Conservation (phyloP, 2,113 vertebrate species). For the Podiceps cristatus region DNA sequence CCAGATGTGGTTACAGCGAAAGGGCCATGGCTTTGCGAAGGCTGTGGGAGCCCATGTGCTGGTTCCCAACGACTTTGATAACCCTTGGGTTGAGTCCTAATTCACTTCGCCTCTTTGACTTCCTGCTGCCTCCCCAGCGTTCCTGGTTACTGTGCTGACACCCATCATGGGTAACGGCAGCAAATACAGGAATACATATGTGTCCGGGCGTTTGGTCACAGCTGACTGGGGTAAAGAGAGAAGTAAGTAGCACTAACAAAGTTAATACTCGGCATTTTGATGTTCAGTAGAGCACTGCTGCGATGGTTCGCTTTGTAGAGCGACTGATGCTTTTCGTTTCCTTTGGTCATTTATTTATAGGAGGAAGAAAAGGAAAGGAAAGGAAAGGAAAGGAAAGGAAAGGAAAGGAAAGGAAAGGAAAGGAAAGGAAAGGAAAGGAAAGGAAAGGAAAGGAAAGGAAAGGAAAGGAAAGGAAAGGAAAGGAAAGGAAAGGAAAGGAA, state of each 20-base stretch:
- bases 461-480: too few species aligned
- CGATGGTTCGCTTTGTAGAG: not conserved
- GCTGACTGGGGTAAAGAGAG: not conserved
- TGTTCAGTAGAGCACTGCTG: not conserved
- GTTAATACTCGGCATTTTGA: not conserved
- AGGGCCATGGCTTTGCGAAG: not conserved
- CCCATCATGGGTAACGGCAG: rapidly evolving
- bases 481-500: too few species aligned
- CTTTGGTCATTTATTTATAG: constrained; percentile 8
- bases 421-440: too few species aligned
- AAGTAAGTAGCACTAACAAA: not conserved
- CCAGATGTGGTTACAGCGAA: not conserved
- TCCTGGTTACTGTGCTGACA: rapidly evolving
- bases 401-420: too few species aligned
- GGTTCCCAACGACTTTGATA: not conserved
- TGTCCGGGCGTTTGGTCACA: not conserved
- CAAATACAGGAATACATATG: rapidly evolving
- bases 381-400: too few species aligned
- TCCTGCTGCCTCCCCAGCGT: rapidly evolving
- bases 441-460: too few species aligned
- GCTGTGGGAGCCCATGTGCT: not conserved
- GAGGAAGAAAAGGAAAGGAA: not conserved
- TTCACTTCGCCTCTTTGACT: not conserved
- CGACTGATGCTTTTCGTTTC: not conserved
- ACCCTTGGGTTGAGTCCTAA: not conserved